These are phyloP conservation scores for Pyrocephalus nanus DNA, from an alignment of 2,797 vertebrate species.

Conservation along the genomic window DNA sequence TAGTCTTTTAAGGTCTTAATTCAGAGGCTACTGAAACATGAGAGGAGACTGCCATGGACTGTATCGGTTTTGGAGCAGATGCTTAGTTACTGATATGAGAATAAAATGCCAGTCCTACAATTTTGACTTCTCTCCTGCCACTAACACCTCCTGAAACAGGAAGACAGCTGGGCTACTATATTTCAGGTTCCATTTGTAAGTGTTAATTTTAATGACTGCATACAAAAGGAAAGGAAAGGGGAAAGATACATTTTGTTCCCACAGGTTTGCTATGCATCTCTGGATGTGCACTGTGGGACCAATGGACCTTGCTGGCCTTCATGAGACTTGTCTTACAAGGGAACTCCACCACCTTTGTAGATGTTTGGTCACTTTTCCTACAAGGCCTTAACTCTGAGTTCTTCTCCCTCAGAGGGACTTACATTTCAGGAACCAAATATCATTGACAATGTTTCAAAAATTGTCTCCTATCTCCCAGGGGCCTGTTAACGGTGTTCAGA, in stretches of 20 bases:
- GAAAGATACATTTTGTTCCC: neutral
- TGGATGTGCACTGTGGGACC: neutral
- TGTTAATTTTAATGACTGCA: neutral
- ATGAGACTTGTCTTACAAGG: neutral
- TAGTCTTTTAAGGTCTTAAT: neutral
- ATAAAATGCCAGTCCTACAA: neutral
- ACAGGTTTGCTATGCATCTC: neutral
- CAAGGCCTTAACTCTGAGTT: neutral
- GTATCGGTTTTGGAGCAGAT: neutral
- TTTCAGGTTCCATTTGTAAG: constrained; percentile 6
- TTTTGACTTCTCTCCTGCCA: neutral
- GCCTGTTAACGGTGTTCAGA: constrained; percentile 32
- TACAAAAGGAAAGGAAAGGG: neutral
- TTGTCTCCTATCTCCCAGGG: constrained; percentile 16
- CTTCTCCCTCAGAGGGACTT: neutral
- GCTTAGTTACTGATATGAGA: neutral
- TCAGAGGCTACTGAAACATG: neutral
- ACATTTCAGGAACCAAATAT: neutral
- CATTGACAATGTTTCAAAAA: constrained; percentile 30
- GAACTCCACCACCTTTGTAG: neutral
- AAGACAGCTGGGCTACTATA: constrained; percentile 8
- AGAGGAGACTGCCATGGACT: neutral
- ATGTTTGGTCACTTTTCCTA: neutral
- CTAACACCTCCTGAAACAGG: neutral
- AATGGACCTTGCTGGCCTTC: neutral